phyloP scores from a whole-genome alignment of 1,140 invertebrate species.

The Drosophila subpulchrella region DNA sequence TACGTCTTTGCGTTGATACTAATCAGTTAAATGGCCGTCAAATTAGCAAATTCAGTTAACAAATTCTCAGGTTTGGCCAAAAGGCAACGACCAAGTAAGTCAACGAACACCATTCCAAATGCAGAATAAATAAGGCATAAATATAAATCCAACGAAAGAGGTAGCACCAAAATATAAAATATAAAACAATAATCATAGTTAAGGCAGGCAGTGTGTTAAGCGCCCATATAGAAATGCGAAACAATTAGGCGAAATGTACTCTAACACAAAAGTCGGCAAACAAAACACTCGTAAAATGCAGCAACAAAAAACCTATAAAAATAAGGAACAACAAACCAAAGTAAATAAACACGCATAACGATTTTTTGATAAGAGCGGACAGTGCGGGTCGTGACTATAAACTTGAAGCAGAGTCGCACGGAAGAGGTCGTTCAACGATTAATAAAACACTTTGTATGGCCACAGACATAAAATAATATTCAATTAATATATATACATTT shows the following conservation, averaged over 20 bases:
- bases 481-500: not conserved
- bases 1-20: not conserved
- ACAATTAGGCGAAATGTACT: constrained; percentile 24
- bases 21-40: not conserved
- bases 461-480: not conserved
- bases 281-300: constrained; percentile 36
- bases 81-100: constrained; percentile 7
- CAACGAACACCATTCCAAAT: constrained; percentile 22
- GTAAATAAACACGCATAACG: constrained; percentile 37
- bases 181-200: constrained; percentile 29
- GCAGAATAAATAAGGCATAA: constrained; percentile 28
- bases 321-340: constrained; percentile 4
- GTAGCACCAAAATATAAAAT: constrained; percentile 10
- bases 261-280: constrained; percentile 28
- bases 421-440: not conserved
- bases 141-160: constrained; percentile 28
- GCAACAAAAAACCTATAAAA: constrained; percentile 1
- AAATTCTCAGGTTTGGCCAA: constrained; percentile 4
- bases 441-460: not conserved
- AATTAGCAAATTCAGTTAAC: not conserved
- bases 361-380: constrained; percentile 45
- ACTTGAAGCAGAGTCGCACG: too few relatives aligned
- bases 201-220: too few relatives aligned
- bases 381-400: constrained; percentile 5
- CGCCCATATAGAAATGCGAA: constrained; percentile 35